Conservation (phyloP, 2,113 vertebrate genomes). For the Nematolebias whitei region DNA sequence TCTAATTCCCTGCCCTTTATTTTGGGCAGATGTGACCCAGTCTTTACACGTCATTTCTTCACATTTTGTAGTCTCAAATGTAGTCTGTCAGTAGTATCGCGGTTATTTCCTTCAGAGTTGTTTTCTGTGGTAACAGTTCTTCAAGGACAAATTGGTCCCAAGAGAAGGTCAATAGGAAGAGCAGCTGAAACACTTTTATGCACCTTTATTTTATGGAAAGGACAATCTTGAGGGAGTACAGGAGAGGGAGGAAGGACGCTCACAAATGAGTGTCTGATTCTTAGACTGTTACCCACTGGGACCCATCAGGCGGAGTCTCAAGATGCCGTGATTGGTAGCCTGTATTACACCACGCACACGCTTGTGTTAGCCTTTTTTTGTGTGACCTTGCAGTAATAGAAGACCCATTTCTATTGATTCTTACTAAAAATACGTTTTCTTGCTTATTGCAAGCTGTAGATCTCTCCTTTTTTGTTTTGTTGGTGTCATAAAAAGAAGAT, state of each 20-base stretch:
- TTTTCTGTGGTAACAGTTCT: slow-evolving; percentile 13
- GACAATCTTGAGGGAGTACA: slow-evolving; percentile 4
- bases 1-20: background rate
- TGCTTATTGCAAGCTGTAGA: background rate
- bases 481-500: background rate
- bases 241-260: background rate
- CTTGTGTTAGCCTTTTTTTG: background rate
- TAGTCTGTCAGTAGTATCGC: slow-evolving; percentile 3
- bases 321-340: background rate
- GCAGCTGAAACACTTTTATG: slow-evolving; percentile 14
- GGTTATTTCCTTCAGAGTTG: slow-evolving; percentile 10
- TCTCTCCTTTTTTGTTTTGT: background rate
- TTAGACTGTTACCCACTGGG: background rate
- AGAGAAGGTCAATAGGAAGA: background rate
- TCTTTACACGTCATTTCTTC: background rate
- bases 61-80: background rate
- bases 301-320: background rate
- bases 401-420: background rate
- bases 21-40: slow-evolving; percentile 6
- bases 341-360: slow-evolving; percentile 6
- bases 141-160: slow-evolving; percentile 9
- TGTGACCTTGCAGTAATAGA: background rate
- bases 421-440: background rate
- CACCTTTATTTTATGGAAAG: background rate
- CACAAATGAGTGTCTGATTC: background rate